These are phyloP conservation scores for Carterocephalus palaemon DNA, from an alignment of 2,888 invertebrate genomes.

Conservation along the genomic window DNA sequence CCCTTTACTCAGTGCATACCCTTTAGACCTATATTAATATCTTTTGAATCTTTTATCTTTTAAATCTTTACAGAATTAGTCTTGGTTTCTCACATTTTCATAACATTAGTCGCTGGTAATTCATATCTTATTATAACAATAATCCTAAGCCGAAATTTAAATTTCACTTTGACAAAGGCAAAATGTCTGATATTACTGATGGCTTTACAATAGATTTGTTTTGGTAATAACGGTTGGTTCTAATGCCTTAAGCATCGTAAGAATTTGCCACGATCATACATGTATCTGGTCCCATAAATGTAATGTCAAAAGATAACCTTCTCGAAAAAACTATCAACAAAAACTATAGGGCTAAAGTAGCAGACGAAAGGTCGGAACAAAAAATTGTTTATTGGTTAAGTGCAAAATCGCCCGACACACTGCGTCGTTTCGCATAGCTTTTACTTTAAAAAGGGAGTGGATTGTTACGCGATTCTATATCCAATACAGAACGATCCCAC, in stretches of 20 bases:
- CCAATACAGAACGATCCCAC: conserved; percentile 58
- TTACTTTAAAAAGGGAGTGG: conserved; percentile 45
- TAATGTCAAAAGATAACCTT: conserved; percentile 69
- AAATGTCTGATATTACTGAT: no score
- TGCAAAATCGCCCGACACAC: conserved; percentile 54
- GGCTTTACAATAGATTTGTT: conserved; percentile 58
- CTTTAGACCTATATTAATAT: no score
- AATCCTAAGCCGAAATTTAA: no score
- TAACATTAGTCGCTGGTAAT: no score
- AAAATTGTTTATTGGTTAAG: conserved; percentile 54
- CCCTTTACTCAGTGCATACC: no score
- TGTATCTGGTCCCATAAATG: conserved; percentile 69
- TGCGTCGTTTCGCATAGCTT: conserved; percentile 41
- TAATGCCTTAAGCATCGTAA: conserved; percentile 63
- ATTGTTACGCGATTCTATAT: conserved; percentile 63
- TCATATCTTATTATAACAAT: no score
- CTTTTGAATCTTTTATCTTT: no score
- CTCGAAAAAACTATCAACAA: conserved; percentile 70
- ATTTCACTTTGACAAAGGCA: no score
- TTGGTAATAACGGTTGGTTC: conserved; percentile 53
- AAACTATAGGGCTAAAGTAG: conserved; percentile 65
- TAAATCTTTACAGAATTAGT: no score
- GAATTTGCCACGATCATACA: conserved; percentile 68
- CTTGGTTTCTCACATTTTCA: no score
- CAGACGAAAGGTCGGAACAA: conserved; percentile 63